Base-by-base conservation (phyloP, 2,797 vertebrate genomes). In the Myripristis jacobus region DNA sequence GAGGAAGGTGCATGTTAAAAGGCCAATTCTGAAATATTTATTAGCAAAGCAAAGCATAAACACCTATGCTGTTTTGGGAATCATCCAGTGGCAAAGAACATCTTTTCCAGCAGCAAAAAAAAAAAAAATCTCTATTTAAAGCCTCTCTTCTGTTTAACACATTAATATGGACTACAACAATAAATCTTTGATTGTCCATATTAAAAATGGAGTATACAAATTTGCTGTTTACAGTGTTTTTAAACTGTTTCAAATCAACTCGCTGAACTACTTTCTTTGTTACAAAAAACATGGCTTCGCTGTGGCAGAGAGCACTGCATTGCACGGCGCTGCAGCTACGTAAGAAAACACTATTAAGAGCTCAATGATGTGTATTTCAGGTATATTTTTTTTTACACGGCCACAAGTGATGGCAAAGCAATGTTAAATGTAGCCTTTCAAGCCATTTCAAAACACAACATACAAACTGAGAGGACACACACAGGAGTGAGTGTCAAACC, bases 11-110 rank as follows among this genome's bases (percentile, higher is more conserved):
- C 78, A 29, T 51, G 51, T 57, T 57, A 59, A 73, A 77, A 68
- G 31, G 51, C 12, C 50, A 52, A 80, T 67, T 27, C 65, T 89
- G 4, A 92, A 92, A 89, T 83, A 91, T 92, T 89, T 70, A 89
- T 81, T 55, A 80, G 74, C 62, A 69, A 83, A 83, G 66, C 48
- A 77, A 64, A 83, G 70, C 67, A 75, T 72, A 80, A 87, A 91
- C 72, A 88, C 75, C 67, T 76, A 64, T 81, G 82, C 75, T 79
- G 71, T 85, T 89, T 79, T 70, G 68, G 71, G 68, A 65, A 72
- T 61, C 34, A 50, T 38, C 11, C 52, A 60, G 61, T 44, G 56
- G 21, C 52, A 63, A 59, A 69, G 69, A 75, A 77, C 72, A 75
- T 59, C 52, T 78, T 88, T 77, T 83, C 75, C 46, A 73, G 79